Conservation (phyloP, 1,140 invertebrate genomes). For the Cheumatopsyche charites region DNA sequence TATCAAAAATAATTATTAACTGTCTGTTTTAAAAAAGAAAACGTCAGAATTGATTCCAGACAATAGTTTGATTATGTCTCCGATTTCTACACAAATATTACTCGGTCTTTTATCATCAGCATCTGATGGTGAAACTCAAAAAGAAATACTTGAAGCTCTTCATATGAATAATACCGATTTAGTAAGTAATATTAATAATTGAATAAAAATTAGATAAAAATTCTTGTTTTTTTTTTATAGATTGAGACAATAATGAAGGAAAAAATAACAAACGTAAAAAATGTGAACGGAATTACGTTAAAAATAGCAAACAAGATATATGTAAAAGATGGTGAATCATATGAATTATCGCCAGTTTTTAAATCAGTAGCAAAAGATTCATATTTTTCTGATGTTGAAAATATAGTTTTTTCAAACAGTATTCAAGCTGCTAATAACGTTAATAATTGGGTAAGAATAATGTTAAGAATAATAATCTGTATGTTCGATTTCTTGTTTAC, state of each 20-base stretch:
- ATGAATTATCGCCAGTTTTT: background rate
- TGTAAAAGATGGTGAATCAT: background rate
- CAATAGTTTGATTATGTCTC: background rate
- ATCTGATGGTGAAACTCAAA: background rate
- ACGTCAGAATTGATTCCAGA: too few relatives aligned
- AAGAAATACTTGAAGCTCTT: background rate
- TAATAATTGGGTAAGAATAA: constrained; percentile 42
- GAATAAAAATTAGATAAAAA: background rate
- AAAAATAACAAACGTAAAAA: background rate
- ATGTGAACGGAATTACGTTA: background rate
- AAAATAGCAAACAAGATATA: constrained; percentile 28
- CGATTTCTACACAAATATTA: background rate
- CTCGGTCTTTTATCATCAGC: background rate
- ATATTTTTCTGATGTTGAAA: constrained; percentile 38
- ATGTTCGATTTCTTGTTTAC: too few relatives aligned
- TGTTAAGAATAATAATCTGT: too few relatives aligned
- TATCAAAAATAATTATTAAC: too few relatives aligned
- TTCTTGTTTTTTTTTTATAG: background rate
- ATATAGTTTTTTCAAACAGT: constrained; percentile 25
- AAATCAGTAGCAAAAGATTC: background rate
- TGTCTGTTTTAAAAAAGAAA: too few relatives aligned
- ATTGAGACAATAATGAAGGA: background rate
- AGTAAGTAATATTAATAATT: background rate
- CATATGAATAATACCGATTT: background rate
- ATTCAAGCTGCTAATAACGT: constrained; percentile 29